phyloP scores from a whole-genome alignment of 2,113 vertebrate species.

The Panthera uncia region DNA sequence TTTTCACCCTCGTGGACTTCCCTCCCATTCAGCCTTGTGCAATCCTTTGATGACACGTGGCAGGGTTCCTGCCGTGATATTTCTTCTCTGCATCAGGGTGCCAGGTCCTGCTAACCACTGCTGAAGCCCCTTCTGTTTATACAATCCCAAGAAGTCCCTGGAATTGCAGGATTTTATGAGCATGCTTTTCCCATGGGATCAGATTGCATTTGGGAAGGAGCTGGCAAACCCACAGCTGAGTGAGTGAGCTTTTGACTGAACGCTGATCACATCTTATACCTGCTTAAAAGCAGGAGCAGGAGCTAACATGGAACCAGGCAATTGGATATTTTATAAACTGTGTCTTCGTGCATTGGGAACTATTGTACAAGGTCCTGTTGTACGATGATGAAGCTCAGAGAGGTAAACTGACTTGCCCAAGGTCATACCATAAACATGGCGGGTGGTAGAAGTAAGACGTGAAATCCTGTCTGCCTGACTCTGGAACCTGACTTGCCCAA shows the following conservation, averaged over 20 bases:
- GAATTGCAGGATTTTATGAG: conserved; percentile 54
- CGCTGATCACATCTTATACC: not conserved
- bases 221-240: not conserved
- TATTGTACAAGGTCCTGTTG: not conserved
- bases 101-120: not conserved
- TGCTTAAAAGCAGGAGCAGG: not conserved
- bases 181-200: conserved; percentile 41
- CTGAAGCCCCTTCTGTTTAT: conserved; percentile 41
- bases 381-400: not conserved
- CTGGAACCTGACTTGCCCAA: not conserved
- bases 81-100: not conserved
- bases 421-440: not conserved
- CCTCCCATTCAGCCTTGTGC: not conserved
- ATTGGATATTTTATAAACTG: not conserved
- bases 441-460: not conserved
- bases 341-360: not conserved
- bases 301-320: not conserved
- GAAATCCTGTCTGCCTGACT: not conserved
- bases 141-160: conserved; percentile 33
- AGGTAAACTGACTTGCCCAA: not conserved
- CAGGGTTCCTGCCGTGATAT: not conserved
- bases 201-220: conserved; percentile 12
- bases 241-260: conserved; percentile 9
- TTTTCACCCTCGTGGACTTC: not conserved
- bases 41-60: not conserved